Evolutionary conservation across 2,888 invertebrate genomes (phyloP).

Genomic region (Plagodis dolabraria): DNA sequence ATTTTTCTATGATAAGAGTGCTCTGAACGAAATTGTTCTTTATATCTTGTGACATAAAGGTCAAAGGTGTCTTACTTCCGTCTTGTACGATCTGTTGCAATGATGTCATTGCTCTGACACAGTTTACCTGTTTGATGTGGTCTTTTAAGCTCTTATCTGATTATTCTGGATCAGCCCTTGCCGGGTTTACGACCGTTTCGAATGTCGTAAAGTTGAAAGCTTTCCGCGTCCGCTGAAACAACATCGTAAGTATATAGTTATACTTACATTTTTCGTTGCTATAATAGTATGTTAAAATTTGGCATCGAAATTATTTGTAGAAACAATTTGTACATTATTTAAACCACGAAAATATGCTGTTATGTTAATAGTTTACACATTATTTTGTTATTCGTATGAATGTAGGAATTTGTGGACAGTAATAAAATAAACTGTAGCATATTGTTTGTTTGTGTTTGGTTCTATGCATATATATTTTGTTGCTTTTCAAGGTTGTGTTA

Average conservation of each 20-base stretch:
- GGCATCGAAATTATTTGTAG: not conserved
- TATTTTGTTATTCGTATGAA: no score
- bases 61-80: conserved; percentile 20
- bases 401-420: no score
- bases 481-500: no score
- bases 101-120: conserved; percentile 54
- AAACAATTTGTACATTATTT: no score
- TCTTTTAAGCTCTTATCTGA: conserved; percentile 48
- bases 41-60: conserved; percentile 23
- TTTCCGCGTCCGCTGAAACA: conserved; percentile 22
- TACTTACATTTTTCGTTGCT: not conserved
- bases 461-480: no score
- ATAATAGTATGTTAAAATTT: not conserved
- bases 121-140: conserved; percentile 52
- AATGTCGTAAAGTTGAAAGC: conserved; percentile 29
- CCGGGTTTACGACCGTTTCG: conserved; percentile 29
- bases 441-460: no score
- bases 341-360: no score
- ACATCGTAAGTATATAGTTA: not conserved
- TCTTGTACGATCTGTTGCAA: conserved; percentile 24
- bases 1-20: conserved; percentile 22
- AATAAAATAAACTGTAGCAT: no score
- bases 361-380: no score
- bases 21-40: conserved; percentile 21
- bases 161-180: conserved; percentile 41